Base-by-base conservation (phyloP, 2,888 invertebrate species). In the Eupithecia subfuscata region DNA sequence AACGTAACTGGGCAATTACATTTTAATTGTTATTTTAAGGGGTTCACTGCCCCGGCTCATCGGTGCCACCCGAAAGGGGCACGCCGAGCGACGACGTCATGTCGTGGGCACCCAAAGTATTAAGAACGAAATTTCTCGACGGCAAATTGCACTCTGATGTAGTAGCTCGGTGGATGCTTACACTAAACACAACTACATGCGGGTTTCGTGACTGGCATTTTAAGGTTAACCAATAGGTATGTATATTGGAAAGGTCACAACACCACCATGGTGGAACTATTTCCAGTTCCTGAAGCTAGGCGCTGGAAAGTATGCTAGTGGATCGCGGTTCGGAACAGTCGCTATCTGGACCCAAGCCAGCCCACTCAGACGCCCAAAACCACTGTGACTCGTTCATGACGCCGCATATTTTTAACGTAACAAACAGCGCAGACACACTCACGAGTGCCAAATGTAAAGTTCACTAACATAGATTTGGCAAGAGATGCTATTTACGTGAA, bases 331-430 rank as follows among this genome's bases (percentile, higher is more conserved):
- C 82, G 81, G 80, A 80, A 83, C 84, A 83, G 84, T 83, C 75
- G 81, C 84, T 84, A 83, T 78, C 91, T 93, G 94, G 93, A 92
- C 84, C 79, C 77, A 82, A 88, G 92, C 92, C 92, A 93, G 92
- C 87, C 86, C 86, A 87, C 85, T 87, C 86, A 85, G 88, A 89
- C 89, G 87, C 86, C 81, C 84, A 84, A 83, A 84, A 84, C 85
- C 85, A 84, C 87, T 89, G 90, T 92, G 93, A 94, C 93, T 92
- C 92, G 90, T 82, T 91, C 89, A 89, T 95, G 94, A 94, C 94
- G 94, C 90, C 91, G 92, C 90, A 92, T 95, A 94, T 93, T 93
- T 94, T 92, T 92, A 93, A 93, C 94, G 93, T 94, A 94, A 92
- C 92, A 88, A 89, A 91, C 91, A 89, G 87, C 90, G 87, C 92